Base-by-base conservation (phyloP, 92 coral and sea anemone species). In the Epizoanthus fatuus region DNA sequence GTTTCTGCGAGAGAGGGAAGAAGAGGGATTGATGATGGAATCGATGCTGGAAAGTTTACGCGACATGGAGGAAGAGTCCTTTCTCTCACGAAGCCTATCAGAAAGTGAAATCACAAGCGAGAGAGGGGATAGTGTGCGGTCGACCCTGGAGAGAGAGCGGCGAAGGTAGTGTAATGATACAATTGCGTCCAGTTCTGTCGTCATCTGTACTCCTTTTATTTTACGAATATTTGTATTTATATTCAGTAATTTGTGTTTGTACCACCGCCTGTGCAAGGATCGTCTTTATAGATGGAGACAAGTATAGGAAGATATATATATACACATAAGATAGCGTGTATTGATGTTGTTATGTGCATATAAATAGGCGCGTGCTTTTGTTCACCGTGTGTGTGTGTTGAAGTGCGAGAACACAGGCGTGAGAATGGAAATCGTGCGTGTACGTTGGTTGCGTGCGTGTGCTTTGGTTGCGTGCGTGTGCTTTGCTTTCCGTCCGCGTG, bases 1-100 rank as follows among this genome's bases (percentile, higher is more conserved):
- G 83, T 96, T 95, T 84, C 83, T 42, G 53, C 96, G 89, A 1
- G 96, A 95, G 44, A 88, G 98, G 70, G 93, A 83, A 7, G 94
- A 96, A 17, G 96, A 93, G 56, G 80, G 82, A 2, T 88, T 93
- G 7, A 97, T 94, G 22, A 79, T 91, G 68, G 98, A 95, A 22
- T 91, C 96, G 0, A 91, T 97, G 92, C 69, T 84, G 79, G 99
- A 97, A 69, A 95, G 94, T 62, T 80, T 95, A 7, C 89, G 91
- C 64, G 98, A 95, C 80, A 88, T 95, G 80, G 98, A 95, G 62
- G 98, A 95, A 63, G 98, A 95, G 56, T 93, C 95, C n/a, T 86
- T 87, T 75, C 92, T 95, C 42, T 93, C 96, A 32, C 90, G 89
- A 72, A 95, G 96, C 85, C 80, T 95, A 56, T 76, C 96, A 12